phyloP scores from a whole-genome alignment of 2,113 vertebrate genomes.

The Mormyrus iriodes region DNA sequence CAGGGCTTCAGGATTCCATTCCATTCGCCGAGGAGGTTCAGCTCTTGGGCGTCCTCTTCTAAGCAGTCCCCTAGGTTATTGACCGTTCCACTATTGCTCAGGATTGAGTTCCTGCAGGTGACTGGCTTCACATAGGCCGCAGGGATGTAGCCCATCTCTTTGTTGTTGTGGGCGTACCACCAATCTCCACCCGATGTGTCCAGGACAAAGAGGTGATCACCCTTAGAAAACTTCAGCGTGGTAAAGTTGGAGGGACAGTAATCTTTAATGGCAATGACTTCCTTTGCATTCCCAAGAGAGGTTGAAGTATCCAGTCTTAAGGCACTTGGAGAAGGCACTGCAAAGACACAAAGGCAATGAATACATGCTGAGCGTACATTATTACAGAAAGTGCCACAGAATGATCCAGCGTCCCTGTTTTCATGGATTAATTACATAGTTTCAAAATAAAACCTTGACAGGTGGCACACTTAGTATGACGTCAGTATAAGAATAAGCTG shows the following conservation, averaged over 20 bases:
- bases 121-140: constrained; percentile 85
- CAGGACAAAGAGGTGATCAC: constrained; percentile 86
- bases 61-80: constrained; percentile 74
- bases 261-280: constrained; percentile 91
- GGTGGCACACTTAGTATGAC: neutral
- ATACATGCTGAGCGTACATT: neutral
- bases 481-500: neutral
- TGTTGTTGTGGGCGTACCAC: constrained; percentile 98
- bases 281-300: constrained; percentile 78
- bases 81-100: constrained; percentile 87
- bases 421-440: neutral
- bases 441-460: neutral
- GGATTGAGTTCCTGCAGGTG: constrained; percentile 70
- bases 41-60: constrained; percentile 72
- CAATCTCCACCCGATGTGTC: constrained; percentile 88
- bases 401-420: neutral
- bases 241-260: constrained; percentile 93
- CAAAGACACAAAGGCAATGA: constrained; percentile 24
- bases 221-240: constrained; percentile 91
- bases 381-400: neutral
- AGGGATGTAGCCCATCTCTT: constrained; percentile 95
- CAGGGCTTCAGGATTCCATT: constrained; percentile 58
- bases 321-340: constrained; percentile 92
- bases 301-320: constrained; percentile 75
- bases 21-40: constrained; percentile 77